A percentile compares a stretch with the other conserved stretches of the same genome.
These are phyloP conservation scores for Acleris cristana DNA, from an alignment of 2,888 invertebrate genomes.

Conservation along the genomic window DNA sequence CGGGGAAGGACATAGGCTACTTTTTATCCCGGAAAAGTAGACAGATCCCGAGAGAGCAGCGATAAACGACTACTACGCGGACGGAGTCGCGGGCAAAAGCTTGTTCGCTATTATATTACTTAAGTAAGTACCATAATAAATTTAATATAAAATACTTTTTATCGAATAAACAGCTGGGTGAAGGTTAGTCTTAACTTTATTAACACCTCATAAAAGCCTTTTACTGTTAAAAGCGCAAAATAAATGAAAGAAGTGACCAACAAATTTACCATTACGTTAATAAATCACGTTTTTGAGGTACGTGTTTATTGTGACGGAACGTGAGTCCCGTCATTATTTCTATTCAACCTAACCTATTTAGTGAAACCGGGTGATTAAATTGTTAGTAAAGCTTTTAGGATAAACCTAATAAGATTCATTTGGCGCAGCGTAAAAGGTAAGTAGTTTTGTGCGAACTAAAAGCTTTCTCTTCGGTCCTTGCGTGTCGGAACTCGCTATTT, in stretches of 20 bases:
- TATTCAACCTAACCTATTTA: conserved; percentile 50
- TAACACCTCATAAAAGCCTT: not conserved
- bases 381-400: conserved; percentile 58
- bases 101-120: too few species aligned
- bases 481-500: conserved; percentile 52
- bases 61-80: too few species aligned
- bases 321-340: conserved; percentile 31
- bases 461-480: conserved; percentile 58
- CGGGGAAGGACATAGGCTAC: too few species aligned
- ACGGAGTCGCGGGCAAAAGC: too few species aligned
- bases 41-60: too few species aligned
- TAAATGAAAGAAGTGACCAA: not conserved
- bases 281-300: conserved; percentile 17
- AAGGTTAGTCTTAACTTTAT: too few species aligned
- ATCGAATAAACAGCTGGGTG: too few species aligned
- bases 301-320: conserved; percentile 3
- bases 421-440: conserved; percentile 57
- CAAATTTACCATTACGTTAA: not conserved
- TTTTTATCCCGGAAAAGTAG: too few species aligned
- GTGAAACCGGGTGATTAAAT: conserved; percentile 57
- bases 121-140: too few species aligned
- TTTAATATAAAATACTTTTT: too few species aligned
- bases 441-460: conserved; percentile 65
- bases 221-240: not conserved
- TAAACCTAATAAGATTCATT: conserved; percentile 69